A percentile compares a stretch with the other conserved stretches of the same genome.
Evolutionary conservation across 2,888 invertebrate genomes (phyloP).

Genomic region (Andrena flavipes): DNA sequence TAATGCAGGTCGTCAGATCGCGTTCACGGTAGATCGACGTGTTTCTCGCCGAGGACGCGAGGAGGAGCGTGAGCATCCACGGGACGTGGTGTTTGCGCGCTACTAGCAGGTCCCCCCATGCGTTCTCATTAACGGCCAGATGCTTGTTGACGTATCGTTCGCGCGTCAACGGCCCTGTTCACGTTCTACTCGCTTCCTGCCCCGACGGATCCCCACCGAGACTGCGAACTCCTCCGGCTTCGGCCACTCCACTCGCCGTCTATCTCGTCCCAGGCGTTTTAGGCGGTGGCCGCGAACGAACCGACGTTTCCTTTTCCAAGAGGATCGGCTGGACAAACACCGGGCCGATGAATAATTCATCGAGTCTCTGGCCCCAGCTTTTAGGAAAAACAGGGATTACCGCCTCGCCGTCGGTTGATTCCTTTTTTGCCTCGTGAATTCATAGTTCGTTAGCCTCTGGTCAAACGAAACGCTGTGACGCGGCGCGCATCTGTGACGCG

Average conservation of each 20-base stretch:
- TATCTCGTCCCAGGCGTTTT: neutral
- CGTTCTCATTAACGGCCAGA: constrained; percentile 53
- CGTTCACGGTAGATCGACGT: constrained; percentile 59
- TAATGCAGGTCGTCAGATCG: constrained; percentile 71
- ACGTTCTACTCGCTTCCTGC: constrained; percentile 6
- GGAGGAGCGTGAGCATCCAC: constrained; percentile 1
- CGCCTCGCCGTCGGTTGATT: constrained; percentile 33
- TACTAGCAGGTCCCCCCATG: constrained; percentile 17
- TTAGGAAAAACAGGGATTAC: constrained; percentile 54
- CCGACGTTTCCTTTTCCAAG: constrained; percentile 18
- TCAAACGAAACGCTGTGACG: constrained; percentile 67
- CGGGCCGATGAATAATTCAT: constrained; percentile 72
- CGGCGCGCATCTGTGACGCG: constrained; percentile 35
- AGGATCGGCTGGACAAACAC: constrained; percentile 50
- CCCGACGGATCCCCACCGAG: neutral
- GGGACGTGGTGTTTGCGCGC: constrained; percentile 35
- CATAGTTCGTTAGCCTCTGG: constrained; percentile 69
- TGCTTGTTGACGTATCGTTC: constrained; percentile 61
- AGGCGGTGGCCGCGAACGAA: neutral
- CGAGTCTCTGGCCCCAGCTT: constrained; percentile 55
- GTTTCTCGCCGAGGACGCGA: constrained; percentile 46
- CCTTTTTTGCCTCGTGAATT: constrained; percentile 62
- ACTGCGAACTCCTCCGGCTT: too few species aligned
- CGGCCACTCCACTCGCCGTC: neutral
- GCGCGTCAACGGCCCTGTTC: constrained; percentile 34